phyloP scores from a whole-genome alignment of 2,113 vertebrate genomes.

The Illadopsis cleaveri region DNA sequence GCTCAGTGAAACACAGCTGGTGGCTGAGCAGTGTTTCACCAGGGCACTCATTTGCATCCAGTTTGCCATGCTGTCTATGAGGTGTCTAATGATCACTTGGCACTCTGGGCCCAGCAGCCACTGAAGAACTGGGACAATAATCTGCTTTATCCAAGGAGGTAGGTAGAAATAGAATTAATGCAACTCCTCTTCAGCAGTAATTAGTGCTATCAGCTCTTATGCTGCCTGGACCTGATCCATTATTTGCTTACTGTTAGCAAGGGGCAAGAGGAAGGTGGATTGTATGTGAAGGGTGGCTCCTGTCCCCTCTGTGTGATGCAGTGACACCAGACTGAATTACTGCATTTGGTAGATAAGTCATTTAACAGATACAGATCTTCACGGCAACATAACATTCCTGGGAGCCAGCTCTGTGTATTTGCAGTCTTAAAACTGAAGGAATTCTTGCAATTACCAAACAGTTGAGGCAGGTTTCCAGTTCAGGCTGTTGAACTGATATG shows the following conservation, averaged over 20 bases:
- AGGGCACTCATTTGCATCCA: not conserved
- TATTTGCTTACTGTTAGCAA: not conserved
- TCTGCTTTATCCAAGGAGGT: conserved; percentile 4
- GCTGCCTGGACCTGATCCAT: not conserved
- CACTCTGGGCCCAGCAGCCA: not conserved
- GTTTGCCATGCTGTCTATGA: not conserved
- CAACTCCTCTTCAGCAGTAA: not conserved
- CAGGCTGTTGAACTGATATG: not conserved
- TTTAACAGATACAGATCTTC: not conserved
- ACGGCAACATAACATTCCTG: not conserved
- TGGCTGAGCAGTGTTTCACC: not conserved
- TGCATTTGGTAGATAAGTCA: not conserved
- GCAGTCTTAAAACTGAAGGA: not conserved
- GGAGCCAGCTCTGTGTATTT: not conserved
- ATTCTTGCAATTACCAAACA: not conserved
- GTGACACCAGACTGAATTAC: not conserved
- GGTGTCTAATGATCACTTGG: not conserved
- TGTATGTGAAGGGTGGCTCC: not conserved
- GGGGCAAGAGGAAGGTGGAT: not conserved
- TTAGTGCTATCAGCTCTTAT: not conserved
- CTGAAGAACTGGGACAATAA: not conserved
- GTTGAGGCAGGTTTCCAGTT: not conserved
- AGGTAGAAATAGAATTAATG: not conserved
- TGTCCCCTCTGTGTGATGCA: not conserved
- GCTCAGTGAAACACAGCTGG: not conserved